A percentile compares a stretch with the other conserved stretches of the same genome.
Evolutionary conservation across 2,888 invertebrate species (phyloP).

Genomic region (Globia sparganii): DNA sequence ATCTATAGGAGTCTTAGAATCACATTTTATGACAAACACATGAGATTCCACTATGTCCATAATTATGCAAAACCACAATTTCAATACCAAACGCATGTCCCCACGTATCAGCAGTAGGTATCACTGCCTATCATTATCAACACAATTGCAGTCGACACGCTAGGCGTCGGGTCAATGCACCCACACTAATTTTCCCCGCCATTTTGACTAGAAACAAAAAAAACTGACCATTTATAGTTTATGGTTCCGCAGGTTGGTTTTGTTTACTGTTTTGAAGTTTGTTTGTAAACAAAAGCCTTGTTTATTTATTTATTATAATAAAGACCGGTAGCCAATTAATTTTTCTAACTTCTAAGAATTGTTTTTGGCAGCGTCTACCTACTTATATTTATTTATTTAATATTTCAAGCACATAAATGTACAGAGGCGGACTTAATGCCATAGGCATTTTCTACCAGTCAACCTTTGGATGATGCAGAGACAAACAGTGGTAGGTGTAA

Average conservation of each 20-base stretch:
- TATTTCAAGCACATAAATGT: no score
- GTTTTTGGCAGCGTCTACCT: background rate
- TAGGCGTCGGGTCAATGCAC: constrained; percentile 57
- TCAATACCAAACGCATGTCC: constrained; percentile 31
- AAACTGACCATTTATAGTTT: constrained; percentile 38
- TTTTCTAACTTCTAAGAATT: background rate
- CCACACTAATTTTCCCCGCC: constrained; percentile 71
- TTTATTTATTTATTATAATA: background rate
- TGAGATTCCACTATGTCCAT: background rate
- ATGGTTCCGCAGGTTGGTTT: constrained; percentile 49
- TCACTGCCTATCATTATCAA: constrained; percentile 56
- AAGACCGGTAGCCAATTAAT: background rate
- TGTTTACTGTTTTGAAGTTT: constrained; percentile 2
- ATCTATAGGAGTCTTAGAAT: background rate
- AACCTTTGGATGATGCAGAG: no score
- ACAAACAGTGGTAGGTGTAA: no score
- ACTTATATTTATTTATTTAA: no score
- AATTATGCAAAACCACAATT: constrained; percentile 9
- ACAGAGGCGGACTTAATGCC: no score
- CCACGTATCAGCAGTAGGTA: constrained; percentile 35
- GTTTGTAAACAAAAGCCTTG: constrained; percentile 37
- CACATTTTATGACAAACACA: background rate
- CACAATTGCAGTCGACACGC: constrained; percentile 63
- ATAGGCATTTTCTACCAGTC: no score
- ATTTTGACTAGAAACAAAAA: constrained; percentile 70